Conservation (phyloP, 2,113 vertebrate genomes). For the Archocentrus centrarchus region DNA sequence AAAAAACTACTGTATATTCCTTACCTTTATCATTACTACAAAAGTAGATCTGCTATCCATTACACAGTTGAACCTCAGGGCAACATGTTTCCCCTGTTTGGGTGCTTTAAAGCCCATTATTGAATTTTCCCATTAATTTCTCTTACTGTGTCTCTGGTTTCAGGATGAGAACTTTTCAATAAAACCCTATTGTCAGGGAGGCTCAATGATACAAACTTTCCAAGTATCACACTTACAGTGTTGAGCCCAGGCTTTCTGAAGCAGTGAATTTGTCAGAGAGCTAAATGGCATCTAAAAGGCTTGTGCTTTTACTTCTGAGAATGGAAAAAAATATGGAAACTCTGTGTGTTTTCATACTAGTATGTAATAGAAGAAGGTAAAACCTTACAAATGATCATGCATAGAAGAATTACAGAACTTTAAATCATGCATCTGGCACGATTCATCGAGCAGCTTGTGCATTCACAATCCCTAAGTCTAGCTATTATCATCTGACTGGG, state of each 20-base stretch:
- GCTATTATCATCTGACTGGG: slow-evolving; percentile 58
- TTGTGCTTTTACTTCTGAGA: neutral
- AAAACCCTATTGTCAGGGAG: neutral
- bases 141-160: neutral
- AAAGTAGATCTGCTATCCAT: neutral
- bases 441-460: slow-evolving; percentile 54
- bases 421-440: slow-evolving; percentile 31
- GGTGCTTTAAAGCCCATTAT: neutral
- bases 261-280: neutral
- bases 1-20: neutral
- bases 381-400: slow-evolving; percentile 13
- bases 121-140: neutral
- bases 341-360: neutral
- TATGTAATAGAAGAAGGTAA: neutral
- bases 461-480: slow-evolving; percentile 53
- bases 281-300: neutral
- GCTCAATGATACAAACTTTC: neutral
- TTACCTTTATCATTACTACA: slow-evolving; percentile 5
- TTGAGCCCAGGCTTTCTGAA: slow-evolving; percentile 1
- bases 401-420: neutral
- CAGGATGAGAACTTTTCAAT: neutral
- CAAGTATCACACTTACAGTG: neutral
- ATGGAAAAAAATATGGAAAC: neutral
- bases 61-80: neutral
- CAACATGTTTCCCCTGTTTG: neutral